Evolutionary conservation across 2,888 invertebrate species (phyloP), one percentile per base, ranked within the genome.

Genomic region (Sabatieria punctata): DNA sequence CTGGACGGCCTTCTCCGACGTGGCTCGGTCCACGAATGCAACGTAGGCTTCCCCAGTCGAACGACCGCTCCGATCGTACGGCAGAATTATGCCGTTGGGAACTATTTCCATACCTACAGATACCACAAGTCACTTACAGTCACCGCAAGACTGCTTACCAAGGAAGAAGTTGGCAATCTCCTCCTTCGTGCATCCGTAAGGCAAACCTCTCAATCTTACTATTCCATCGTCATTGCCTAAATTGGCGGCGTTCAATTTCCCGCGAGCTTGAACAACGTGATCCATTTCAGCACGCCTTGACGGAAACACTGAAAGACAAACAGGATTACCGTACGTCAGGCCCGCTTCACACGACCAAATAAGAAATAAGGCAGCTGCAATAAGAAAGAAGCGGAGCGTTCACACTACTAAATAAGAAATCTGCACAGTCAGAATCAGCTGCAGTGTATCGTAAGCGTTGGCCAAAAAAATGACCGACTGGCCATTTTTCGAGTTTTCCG

Each of bases 41-140:
- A 93, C 89, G 81, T 85, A 95, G 75, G 91, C 93, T 80, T 95
- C 93, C 78, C 95, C 95, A 73, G 89, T 85, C 74, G 85, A 82
- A 76, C 89, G 80, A 78, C 91, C 91, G 79, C 83, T 38, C 13
- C n/a, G 79, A 81, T 93, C 91, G 76, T 83, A 83, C 74, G 88
- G 83, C 76, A 93, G 81, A 75, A 86, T 83, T 74, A 93, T 88
- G 77, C 91, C 91, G 77, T 89, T 88, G 74, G 84, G 80, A 75
- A 84, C 84, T 77, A 93, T 84, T 79, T 83, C 81, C 82, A 91
- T 80, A 82, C 91, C 93, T 74, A 71, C 61, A 66, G 68, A 8
- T 6, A 30, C 30, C 15, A 19, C 36, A 19, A 36, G 4, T 8
- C 36, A 15, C 30, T 30, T 15, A 15, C 15, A 37, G 6, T 6